Conservation (phyloP, 2,888 invertebrate species). For the Drosophila setosimentum region DNA sequence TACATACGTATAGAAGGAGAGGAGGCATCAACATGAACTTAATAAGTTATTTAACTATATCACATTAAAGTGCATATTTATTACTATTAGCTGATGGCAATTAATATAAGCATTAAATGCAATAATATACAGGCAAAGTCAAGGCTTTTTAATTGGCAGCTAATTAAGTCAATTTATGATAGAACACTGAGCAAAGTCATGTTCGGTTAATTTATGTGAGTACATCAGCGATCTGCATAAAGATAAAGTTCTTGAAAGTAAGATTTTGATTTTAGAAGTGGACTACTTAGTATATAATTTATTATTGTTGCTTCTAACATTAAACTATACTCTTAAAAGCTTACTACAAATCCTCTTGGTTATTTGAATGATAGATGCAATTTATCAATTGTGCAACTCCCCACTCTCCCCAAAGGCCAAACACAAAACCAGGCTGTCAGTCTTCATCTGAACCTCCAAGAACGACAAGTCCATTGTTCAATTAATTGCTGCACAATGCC, state of each 20-base stretch:
- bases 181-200: neutral
- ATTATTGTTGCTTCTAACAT: neutral
- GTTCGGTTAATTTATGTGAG: neutral
- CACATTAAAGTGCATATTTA: constrained; percentile 5
- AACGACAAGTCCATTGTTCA: constrained; percentile 58
- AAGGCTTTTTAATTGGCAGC: constrained; percentile 8
- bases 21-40: constrained; percentile 6
- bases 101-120: neutral
- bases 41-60: constrained; percentile 1
- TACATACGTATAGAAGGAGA: neutral
- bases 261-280: neutral
- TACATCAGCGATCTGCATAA: neutral
- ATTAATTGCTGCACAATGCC: constrained; percentile 75
- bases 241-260: neutral
- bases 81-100: neutral
- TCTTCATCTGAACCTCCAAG: neutral
- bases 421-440: constrained; percentile 2
- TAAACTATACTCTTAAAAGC: constrained; percentile 1
- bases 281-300: neutral
- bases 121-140: neutral
- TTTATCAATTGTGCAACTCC: constrained; percentile 7
- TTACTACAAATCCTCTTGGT: neutral
- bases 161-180: neutral
- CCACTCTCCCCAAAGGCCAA: neutral
- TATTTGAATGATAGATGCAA: constrained; percentile 18